Evolutionary conservation across 1,140 invertebrate species (phyloP), one percentile per base, ranked within the genome.

Genomic region (Nephotettix cincticeps): DNA sequence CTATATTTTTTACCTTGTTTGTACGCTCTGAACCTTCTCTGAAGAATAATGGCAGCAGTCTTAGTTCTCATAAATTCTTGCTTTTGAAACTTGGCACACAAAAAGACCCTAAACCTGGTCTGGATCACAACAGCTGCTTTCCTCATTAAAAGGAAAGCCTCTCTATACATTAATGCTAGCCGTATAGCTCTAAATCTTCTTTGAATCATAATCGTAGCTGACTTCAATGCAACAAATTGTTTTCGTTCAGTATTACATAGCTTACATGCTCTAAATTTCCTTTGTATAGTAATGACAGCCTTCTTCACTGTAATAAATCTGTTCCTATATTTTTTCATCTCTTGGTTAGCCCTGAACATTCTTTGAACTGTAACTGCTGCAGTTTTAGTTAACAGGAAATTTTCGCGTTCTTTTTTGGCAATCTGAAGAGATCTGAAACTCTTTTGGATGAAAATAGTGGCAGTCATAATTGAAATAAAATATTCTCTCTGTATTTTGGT

Each of bases 171-270:
- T 71, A 47, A 74, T 54, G 47, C 27, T 28, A 36, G n/a, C 13
- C 28, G 36, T 61, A 68, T 58, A 73, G 68, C 73, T 25, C 81
- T 81, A 80, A 83, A 86, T 81, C 81, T 81, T 75, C 75, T 76
- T 76, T 90, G 87, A 36, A 90, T 88, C 19, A 76, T 77, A 32
- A 76, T 83, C 1, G 85, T 86, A 4, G 86, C 85, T 11, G 75
- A 69, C 76, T 71, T 77, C 25, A 83, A 69, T 40, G 14, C 51
- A 17, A 77, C 29, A 68, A 75, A 83, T 9, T 51, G n/a, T 9
- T 43, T 51, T 69, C 73, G 78, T n/a, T 76, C 72, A 13, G 19
- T 3, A 76, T 76, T 80, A 47, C 77, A 79, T 43, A 76, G 11
- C 45, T 72, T 51, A 58, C 77, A 76, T 1, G 81, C 80, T 19